phyloP scores from a whole-genome alignment of 2,888 invertebrate genomes.

The Drosophila hawaiiensis region DNA sequence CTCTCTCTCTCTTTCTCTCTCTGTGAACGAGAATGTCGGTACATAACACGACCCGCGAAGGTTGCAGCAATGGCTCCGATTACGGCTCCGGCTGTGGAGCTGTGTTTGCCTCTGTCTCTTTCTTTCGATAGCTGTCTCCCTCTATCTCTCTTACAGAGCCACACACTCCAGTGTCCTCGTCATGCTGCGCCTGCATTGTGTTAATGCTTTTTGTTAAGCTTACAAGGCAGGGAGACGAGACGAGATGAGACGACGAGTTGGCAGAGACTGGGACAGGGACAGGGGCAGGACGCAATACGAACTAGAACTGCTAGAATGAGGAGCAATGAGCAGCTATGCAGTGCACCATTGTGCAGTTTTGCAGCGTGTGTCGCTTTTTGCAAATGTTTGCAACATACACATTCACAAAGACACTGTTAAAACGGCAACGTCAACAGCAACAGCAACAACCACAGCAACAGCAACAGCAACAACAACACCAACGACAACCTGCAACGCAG shows the following conservation, averaged over 20 bases:
- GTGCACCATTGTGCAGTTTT: conserved; percentile 72
- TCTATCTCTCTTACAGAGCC: background rate
- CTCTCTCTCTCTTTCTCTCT: background rate
- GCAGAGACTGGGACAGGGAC: background rate
- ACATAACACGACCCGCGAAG: conserved; percentile 77
- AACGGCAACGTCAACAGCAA: conserved; percentile 42
- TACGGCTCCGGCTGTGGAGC: conserved; percentile 24
- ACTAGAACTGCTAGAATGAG: conserved; percentile 41
- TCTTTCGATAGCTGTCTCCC: background rate
- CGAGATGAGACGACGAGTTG: background rate
- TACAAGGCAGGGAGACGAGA: conserved; percentile 55
- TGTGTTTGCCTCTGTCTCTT: background rate
- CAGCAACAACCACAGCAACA: conserved; percentile 39
- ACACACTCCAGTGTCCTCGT: conserved; percentile 54
- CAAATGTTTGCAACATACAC: conserved; percentile 70
- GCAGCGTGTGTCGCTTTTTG: conserved; percentile 79
- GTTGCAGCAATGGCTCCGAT: conserved; percentile 30
- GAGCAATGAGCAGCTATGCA: conserved; percentile 47
- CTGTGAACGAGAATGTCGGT: conserved; percentile 78
- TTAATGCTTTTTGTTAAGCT: conserved; percentile 81
- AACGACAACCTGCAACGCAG: conserved; percentile 28
- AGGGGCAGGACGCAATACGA: conserved; percentile 31
- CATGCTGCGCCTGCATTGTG: conserved; percentile 82
- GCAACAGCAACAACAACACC: conserved; percentile 36
- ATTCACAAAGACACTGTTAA: conserved; percentile 34